A percentile compares a stretch with the other conserved stretches of the same genome.
Conservation (phyloP, 1,140 invertebrate genomes). For the Octopus bimaculoides region DNA sequence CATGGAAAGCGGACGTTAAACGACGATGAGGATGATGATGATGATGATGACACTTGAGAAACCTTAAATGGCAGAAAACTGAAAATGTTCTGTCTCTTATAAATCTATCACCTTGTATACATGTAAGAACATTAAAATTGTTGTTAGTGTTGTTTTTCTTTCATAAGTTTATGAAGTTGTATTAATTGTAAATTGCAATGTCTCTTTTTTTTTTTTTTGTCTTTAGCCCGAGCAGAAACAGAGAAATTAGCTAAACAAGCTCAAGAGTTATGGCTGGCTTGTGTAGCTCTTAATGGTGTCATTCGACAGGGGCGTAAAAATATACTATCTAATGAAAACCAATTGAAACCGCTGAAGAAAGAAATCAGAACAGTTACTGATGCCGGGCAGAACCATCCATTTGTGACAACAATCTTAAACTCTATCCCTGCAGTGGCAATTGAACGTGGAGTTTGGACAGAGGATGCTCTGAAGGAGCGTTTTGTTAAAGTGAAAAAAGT, state of each 20-base stretch:
- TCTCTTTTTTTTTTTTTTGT: slow-evolving; percentile 26
- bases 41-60: no score
- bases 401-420: slow-evolving; percentile 72
- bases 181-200: not conserved
- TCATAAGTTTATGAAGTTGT: no score
- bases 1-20: no score
- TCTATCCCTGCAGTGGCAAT: slow-evolving; percentile 75
- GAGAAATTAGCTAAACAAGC: slow-evolving; percentile 78
- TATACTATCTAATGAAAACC: slow-evolving; percentile 38
- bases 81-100: no score
- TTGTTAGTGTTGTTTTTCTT: no score
- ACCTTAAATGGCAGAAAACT: no score
- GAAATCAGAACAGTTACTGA: slow-evolving; percentile 69
- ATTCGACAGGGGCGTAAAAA: slow-evolving; percentile 64
- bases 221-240: slow-evolving; percentile 73
- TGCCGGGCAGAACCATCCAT: slow-evolving; percentile 57
- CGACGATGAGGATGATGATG: no score
- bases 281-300: slow-evolving; percentile 76
- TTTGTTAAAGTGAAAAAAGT: slow-evolving; percentile 71
- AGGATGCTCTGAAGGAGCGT: slow-evolving; percentile 77
- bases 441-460: slow-evolving; percentile 79
- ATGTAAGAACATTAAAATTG: no score
- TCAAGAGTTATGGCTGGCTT: slow-evolving; percentile 88
- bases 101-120: no score
- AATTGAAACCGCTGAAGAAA: slow-evolving; percentile 71